Evolutionary conservation across 2,113 vertebrate genomes (phyloP).

Genomic region (Triplophysa tibetana): DNA sequence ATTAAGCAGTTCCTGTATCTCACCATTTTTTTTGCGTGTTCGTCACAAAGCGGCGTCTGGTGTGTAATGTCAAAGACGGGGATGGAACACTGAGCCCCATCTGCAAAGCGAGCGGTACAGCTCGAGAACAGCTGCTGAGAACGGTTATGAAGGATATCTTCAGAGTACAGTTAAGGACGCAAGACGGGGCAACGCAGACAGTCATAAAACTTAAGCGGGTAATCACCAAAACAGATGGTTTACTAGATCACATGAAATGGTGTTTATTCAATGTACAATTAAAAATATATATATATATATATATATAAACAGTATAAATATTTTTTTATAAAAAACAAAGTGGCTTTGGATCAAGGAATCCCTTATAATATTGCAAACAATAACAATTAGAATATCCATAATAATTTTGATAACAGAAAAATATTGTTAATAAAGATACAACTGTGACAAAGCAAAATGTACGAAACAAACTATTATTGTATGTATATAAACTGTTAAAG

Average conservation of each 20-base stretch:
- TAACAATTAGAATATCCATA: no score
- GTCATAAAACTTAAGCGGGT: background rate
- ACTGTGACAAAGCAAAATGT: no score
- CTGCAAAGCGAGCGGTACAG: constrained; percentile 88
- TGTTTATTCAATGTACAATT: no score
- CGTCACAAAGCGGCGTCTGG: constrained; percentile 88
- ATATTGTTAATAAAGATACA: no score
- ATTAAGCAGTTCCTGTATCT: background rate
- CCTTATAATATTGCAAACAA: no score
- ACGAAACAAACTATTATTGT: no score
- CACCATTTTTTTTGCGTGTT: constrained; percentile 94
- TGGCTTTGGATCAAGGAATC: no score
- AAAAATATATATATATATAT: no score
- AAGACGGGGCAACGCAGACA: background rate
- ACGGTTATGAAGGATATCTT: constrained; percentile 85
- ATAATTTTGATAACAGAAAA: no score
- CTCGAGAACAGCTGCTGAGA: constrained; percentile 91
- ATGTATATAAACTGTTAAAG: no score
- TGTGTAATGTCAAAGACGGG: constrained; percentile 90
- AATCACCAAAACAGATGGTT: constrained; percentile 4
- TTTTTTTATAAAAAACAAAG: no score
- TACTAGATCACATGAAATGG: background rate
- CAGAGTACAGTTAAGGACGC: constrained; percentile 68
- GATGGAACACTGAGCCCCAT: constrained; percentile 86
- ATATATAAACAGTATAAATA: no score